These are phyloP conservation scores for Aix galericulata DNA, from an alignment of 2,113 vertebrate genomes.

Conservation along the genomic window DNA sequence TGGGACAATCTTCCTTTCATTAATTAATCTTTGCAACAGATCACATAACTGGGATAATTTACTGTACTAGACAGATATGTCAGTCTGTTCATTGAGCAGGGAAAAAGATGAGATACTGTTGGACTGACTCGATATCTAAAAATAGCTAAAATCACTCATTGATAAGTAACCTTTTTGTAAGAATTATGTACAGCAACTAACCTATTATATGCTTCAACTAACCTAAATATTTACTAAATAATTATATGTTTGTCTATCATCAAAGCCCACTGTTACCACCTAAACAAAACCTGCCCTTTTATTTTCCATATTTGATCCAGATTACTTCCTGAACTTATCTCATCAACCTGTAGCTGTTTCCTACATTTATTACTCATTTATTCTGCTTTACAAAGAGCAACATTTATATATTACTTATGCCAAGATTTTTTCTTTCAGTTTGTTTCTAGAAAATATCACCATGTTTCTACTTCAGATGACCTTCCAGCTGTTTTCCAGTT, in stretches of 20 bases:
- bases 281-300: not conserved
- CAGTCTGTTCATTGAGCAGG: not conserved
- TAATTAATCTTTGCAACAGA: not conserved
- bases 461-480: not conserved
- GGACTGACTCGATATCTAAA: not conserved
- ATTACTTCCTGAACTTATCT: not conserved
- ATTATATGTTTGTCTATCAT: not conserved
- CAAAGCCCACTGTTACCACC: not conserved
- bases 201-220: not conserved
- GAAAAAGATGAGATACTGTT: not conserved
- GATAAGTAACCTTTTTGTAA: not conserved
- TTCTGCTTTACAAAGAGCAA: not conserved
- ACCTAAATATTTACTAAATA: no score
- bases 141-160: not conserved
- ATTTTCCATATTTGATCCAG: not conserved
- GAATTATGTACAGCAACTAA: not conserved
- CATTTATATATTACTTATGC: not conserved
- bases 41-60: not conserved
- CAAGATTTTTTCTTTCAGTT: not conserved
- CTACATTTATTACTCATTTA: not conserved
- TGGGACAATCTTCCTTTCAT: not conserved
- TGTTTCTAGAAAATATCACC: not conserved
- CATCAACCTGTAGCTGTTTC: not conserved
- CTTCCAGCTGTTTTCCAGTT: not conserved
- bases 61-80: not conserved